Base-by-base conservation (phyloP, 1,140 invertebrate genomes). In the Tetramorium simillimum region DNA sequence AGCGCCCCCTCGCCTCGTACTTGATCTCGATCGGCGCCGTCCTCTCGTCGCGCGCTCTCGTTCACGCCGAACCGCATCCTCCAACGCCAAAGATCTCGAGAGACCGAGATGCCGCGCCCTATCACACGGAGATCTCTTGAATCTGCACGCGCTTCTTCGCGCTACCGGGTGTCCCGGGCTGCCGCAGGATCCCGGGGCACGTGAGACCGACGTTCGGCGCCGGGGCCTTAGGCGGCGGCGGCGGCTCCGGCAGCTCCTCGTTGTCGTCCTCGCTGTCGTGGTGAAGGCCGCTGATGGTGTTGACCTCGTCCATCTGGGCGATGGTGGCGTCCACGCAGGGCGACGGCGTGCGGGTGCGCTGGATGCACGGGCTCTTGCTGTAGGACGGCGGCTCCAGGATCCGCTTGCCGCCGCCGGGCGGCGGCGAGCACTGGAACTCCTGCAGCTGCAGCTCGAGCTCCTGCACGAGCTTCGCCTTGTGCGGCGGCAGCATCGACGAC, bases 71-170 rank as follows among this genome's bases (percentile, higher is more conserved):
- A 46, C 21, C 46, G 37, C 78, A 3, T n/a, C 46, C 14, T 60
- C 0, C 46, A 40, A 62, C 53, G 21, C n/a, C 49, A 76, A 56
- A 76, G 40, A 76, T 49, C 46, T 73, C 28, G 18, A 40, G 28
- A 43, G 40, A 16, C 4, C n/a, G 40, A 1, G 16, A 40, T 9
- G 18, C 9, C 12, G 18, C 49, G 24, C 37, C 14, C 46, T 75
- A 62, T 97, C 96, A 98, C 94, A 98, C 97, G 62, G 97, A 98
- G 95, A 98, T 98, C 94, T 98, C 97, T 94, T 98, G 97, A 94
- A 98, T 98, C 95, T 98, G 97, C 87, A 98, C 97, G 90, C 97
- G 96, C 95, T 98, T 98, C 94, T 98, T 98, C 95, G 97, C 96
- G 70, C 97, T 96, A 56, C 97, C 97, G 0, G 96, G 96, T 3